phyloP scores from a whole-genome alignment of 2,797 vertebrate genomes.

The Smutsia temminckii region DNA sequence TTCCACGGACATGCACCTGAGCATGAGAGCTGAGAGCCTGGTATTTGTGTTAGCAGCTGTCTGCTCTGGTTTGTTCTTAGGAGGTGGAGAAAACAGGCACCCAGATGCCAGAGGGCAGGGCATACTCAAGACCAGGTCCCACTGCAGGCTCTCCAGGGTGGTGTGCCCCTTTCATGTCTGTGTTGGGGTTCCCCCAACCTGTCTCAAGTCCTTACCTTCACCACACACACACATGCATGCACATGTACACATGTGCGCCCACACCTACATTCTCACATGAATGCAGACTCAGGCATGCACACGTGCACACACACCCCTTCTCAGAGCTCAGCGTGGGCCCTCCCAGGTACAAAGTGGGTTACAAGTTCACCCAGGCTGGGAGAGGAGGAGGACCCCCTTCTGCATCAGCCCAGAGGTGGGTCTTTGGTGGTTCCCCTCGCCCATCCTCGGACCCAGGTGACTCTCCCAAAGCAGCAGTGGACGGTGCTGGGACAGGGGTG shows the following conservation, averaged over 20 bases:
- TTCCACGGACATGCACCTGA: fast-evolving
- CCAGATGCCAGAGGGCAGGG: fast-evolving
- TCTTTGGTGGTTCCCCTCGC: too few relatives aligned
- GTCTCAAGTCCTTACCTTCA: not conserved
- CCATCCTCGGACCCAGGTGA: too few relatives aligned
- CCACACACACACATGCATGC: not conserved
- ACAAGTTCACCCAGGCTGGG: too few relatives aligned
- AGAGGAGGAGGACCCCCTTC: too few relatives aligned
- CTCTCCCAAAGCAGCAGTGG: too few relatives aligned
- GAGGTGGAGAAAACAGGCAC: not conserved
- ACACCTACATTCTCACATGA: not conserved
- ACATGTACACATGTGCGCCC: fast-evolving
- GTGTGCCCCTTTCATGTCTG: not conserved
- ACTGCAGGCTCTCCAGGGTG: too few relatives aligned
- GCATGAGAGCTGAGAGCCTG: not conserved
- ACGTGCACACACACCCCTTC: fast-evolving
- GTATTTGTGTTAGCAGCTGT: fast-evolving
- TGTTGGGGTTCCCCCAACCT: not conserved
- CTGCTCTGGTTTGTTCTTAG: not conserved
- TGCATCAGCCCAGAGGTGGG: too few relatives aligned
- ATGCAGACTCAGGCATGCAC: too few relatives aligned
- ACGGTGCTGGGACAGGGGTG: too few relatives aligned
- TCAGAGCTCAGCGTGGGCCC: too few relatives aligned
- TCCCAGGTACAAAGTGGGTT: too few relatives aligned
- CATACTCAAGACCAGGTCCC: fast-evolving